These are phyloP conservation scores for Muntiacus muntjak DNA, from an alignment of 2,113 vertebrate species.

Conservation along the genomic window DNA sequence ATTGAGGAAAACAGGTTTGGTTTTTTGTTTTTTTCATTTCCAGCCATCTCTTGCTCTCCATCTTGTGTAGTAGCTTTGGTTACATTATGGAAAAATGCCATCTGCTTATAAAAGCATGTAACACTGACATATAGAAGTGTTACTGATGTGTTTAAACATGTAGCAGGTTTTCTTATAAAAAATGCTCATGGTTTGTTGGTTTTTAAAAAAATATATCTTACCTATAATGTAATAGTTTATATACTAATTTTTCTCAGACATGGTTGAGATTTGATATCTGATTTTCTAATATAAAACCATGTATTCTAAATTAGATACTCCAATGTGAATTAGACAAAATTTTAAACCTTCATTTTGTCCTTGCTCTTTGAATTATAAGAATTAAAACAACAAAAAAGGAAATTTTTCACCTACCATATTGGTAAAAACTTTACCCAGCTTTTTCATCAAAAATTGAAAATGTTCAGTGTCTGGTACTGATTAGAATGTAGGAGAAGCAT, in stretches of 20 bases:
- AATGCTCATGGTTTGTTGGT: background rate
- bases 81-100: background rate
- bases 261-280: background rate
- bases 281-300: background rate
- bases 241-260: background rate
- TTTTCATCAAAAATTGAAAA: background rate
- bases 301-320: background rate
- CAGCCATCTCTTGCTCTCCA: background rate
- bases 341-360: background rate
- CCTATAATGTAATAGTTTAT: background rate
- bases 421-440: background rate
- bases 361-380: constrained; percentile 11
- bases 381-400: background rate
- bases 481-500: background rate
- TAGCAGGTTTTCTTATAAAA: background rate
- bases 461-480: background rate
- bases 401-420: background rate
- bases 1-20: background rate
- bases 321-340: background rate
- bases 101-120: background rate
- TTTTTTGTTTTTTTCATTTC: background rate
- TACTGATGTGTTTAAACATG: background rate
- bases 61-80: background rate
- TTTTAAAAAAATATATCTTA: background rate
- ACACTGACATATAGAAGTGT: background rate